These are phyloP conservation scores for Cheilosia grossa DNA, from an alignment of 2,888 invertebrate species.

Conservation along the genomic window DNA sequence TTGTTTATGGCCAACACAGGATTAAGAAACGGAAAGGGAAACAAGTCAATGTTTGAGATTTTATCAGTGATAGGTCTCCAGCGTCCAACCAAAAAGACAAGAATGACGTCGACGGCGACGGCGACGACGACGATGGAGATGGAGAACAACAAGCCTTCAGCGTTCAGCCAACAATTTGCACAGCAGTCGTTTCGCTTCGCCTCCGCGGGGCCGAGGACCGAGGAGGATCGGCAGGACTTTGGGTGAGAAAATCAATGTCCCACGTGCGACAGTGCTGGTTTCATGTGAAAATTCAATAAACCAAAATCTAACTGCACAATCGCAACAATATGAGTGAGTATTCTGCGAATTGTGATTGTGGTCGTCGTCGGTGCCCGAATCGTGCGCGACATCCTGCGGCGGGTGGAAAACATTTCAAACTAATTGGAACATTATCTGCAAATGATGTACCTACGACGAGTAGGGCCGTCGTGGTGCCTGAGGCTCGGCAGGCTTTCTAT, in stretches of 20 bases:
- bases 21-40: constrained; percentile 75
- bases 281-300: constrained; percentile 75
- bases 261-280: constrained; percentile 65
- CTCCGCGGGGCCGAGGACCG: constrained; percentile 5
- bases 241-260: constrained; percentile 74
- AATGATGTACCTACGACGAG: constrained; percentile 48
- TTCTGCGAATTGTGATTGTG: constrained; percentile 67
- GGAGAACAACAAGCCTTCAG: constrained; percentile 57
- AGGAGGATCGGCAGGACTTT: constrained; percentile 37
- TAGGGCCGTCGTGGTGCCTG: neutral
- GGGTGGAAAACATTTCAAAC: constrained; percentile 74
- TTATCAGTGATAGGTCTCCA: constrained; percentile 76
- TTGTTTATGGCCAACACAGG: constrained; percentile 74
- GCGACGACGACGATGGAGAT: constrained; percentile 24
- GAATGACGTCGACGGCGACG: constrained; percentile 49
- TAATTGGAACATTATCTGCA: constrained; percentile 74
- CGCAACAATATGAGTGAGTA: constrained; percentile 58
- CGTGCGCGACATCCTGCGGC: constrained; percentile 74
- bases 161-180: constrained; percentile 68
- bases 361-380: constrained; percentile 26
- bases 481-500: constrained; percentile 10
- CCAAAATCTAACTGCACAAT: constrained; percentile 73
- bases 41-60: constrained; percentile 77
- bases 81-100: constrained; percentile 58
- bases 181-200: constrained; percentile 55